These are phyloP conservation scores for Stichopus horrens DNA, from an alignment of 53 echinoderm and acorn worm species.

Conservation along the genomic window DNA sequence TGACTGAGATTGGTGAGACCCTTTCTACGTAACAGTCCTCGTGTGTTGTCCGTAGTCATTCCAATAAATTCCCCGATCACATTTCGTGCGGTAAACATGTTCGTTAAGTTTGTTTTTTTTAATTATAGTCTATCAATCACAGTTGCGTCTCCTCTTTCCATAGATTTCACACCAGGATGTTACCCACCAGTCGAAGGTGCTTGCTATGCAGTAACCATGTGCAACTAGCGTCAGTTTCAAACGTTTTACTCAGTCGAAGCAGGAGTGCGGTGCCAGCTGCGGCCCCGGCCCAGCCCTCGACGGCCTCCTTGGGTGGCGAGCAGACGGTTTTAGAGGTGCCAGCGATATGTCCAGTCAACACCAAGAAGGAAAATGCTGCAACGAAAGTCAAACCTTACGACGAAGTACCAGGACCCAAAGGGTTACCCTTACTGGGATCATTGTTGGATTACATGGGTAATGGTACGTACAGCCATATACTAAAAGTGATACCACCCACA, in stretches of 20 bases:
- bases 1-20: no score
- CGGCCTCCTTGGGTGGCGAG: neutral
- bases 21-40: no score
- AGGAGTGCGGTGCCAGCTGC: conserved; percentile 34
- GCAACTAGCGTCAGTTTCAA: neutral
- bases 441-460: conserved; percentile 87
- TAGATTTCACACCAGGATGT: neutral
- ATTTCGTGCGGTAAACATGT: no score
- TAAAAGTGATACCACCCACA: no score
- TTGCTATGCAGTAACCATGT: conserved; percentile 15
- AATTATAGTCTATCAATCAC: no score
- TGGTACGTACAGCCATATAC: conserved; percentile 54
- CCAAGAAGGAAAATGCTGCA: neutral
- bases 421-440: conserved; percentile 83
- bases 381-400: conserved; percentile 62
- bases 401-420: conserved; percentile 92
- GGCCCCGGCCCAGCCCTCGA: neutral
- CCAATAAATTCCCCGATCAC: no score
- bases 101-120: no score
- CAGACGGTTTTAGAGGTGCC: conserved; percentile 9
- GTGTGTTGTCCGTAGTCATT: no score
- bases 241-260: neutral
- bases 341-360: neutral
- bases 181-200: conserved; percentile 33
- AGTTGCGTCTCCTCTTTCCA: neutral